Conservation (phyloP, 2,888 invertebrate genomes). For the Pseudococcus longispinus region DNA sequence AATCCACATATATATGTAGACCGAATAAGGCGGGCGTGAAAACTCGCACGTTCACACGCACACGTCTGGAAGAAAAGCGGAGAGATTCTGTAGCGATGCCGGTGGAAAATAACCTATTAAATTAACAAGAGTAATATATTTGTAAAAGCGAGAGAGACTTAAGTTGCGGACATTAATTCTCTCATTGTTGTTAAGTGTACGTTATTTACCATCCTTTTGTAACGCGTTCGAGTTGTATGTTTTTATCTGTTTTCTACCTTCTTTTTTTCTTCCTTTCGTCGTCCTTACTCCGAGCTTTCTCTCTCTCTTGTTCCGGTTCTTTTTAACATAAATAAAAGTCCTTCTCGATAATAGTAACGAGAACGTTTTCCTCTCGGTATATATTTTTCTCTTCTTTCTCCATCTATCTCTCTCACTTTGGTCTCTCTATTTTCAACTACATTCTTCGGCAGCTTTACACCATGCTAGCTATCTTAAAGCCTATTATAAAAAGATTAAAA, state of each 20-base stretch:
- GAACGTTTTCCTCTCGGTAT: background rate
- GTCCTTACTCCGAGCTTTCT: background rate
- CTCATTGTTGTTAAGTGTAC: conserved; percentile 29
- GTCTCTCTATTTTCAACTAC: conserved; percentile 1
- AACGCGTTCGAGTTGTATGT: conserved; percentile 20
- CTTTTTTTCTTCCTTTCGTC: background rate
- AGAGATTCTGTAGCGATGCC: background rate
- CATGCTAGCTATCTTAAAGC: background rate
- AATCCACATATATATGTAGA: background rate
- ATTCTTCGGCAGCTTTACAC: conserved; percentile 22
- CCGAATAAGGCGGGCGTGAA: background rate
- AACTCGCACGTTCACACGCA: background rate
- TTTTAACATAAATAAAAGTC: conserved; percentile 35
- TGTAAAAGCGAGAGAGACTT: conserved; percentile 33
- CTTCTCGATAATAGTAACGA: conserved; percentile 8
- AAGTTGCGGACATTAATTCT: conserved; percentile 46
- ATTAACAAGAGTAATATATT: conserved; percentile 34
- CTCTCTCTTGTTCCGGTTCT: background rate
- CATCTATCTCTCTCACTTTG: too few species aligned
- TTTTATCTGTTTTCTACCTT: conserved; percentile 39
- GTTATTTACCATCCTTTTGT: conserved; percentile 48
- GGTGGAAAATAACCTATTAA: conserved; percentile 27
- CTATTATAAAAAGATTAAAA: conserved; percentile 37
- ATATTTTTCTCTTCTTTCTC: background rate
- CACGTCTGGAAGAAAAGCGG: background rate